These are phyloP conservation scores for Frieseomelitta varia DNA, from an alignment of 1,140 invertebrate genomes.

Conservation along the genomic window DNA sequence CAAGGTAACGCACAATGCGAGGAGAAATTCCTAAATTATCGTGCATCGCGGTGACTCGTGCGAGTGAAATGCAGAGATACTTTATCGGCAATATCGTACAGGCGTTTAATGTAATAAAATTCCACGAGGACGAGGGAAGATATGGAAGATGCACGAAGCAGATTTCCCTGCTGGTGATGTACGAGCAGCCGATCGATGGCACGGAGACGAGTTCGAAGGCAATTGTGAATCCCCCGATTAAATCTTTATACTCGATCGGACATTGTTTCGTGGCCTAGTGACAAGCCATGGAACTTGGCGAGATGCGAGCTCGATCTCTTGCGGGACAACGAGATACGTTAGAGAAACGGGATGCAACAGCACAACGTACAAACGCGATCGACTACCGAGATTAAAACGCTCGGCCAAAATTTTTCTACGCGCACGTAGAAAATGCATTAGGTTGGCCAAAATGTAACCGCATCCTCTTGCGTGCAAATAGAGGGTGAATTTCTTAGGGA, in stretches of 20 bases:
- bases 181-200: slow-evolving; percentile 63
- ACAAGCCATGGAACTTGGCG: slow-evolving; percentile 2
- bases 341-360: slow-evolving; percentile 1
- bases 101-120: slow-evolving; percentile 66
- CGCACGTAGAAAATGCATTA: no score
- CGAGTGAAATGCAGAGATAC: slow-evolving; percentile 42
- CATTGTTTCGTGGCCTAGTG: slow-evolving; percentile 30
- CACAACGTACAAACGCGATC: slow-evolving; percentile 21
- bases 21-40: slow-evolving; percentile 41
- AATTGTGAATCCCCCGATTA: slow-evolving; percentile 38
- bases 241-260: slow-evolving; percentile 41
- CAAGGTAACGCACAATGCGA: slow-evolving; percentile 17
- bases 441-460: no score
- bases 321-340: slow-evolving; percentile 22
- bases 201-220: slow-evolving; percentile 47
- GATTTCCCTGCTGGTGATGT: slow-evolving; percentile 68
- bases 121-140: slow-evolving; percentile 66
- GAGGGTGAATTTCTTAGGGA: no score
- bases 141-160: slow-evolving; percentile 73
- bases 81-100: slow-evolving; percentile 48
- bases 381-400: slow-evolving; percentile 6
- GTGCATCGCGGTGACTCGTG: background rate
- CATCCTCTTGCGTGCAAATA: no score
- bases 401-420: background rate
- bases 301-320: background rate